These are phyloP conservation scores for Falco naumanni DNA, from an alignment of 2,797 vertebrate species.

Conservation along the genomic window DNA sequence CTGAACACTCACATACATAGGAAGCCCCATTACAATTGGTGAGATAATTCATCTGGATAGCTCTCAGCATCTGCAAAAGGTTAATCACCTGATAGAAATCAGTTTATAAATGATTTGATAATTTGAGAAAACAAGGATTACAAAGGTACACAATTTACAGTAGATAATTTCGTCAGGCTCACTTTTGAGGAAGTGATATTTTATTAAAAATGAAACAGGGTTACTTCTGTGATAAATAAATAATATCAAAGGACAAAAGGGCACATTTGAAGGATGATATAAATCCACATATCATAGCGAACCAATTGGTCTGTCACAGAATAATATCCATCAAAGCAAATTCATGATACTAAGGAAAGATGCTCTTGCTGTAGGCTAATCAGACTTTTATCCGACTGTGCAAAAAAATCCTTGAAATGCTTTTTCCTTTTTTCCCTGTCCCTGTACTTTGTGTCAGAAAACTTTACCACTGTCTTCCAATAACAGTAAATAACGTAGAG, in stretches of 20 bases:
- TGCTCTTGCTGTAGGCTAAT: background rate
- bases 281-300: conserved; percentile 20
- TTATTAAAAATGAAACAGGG: conserved; percentile 2
- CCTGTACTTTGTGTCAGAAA: background rate
- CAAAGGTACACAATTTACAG: background rate
- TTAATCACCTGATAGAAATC: conserved; percentile 2
- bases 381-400: background rate
- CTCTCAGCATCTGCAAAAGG: conserved; percentile 5
- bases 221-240: conserved; percentile 19
- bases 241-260: conserved; percentile 33
- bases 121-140: background rate
- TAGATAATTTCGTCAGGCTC: conserved; percentile 2
- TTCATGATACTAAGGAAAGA: background rate
- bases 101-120: background rate
- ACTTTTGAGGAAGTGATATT: background rate
- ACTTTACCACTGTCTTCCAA: background rate
- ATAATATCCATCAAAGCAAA: background rate
- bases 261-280: background rate
- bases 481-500: background rate
- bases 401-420: background rate
- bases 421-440: background rate
- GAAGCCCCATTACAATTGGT: background rate
- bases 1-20: background rate
- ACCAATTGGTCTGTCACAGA: background rate
- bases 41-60: background rate